Conservation (phyloP, 2,888 invertebrate species). For the Cosmia trapezina region DNA sequence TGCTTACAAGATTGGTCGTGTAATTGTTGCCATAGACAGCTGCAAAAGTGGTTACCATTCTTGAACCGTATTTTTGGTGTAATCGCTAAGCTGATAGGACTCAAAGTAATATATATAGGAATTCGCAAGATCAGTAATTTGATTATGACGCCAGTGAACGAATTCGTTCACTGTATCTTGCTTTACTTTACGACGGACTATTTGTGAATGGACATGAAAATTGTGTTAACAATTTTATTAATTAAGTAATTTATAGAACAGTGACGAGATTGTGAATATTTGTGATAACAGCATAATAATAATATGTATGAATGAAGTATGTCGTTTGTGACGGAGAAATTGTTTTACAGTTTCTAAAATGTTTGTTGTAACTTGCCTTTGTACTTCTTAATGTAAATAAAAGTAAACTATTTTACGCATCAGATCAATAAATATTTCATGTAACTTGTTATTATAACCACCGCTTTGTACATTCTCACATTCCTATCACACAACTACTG, state of each 20-base stretch:
- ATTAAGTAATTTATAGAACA: slow-evolving; percentile 44
- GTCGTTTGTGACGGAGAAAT: background rate
- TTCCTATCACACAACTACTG: slow-evolving; percentile 1
- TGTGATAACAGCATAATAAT: slow-evolving; percentile 55
- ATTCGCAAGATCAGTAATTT: background rate
- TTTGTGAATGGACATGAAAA: slow-evolving; percentile 27
- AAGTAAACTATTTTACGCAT: slow-evolving; percentile 6
- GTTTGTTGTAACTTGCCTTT: slow-evolving; percentile 7
- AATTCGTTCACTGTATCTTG: too few relatives aligned
- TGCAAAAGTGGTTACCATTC: background rate
- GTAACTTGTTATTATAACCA: slow-evolving; percentile 34
- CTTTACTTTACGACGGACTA: background rate
- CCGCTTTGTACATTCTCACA: slow-evolving; percentile 26
- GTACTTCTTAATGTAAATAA: slow-evolving; percentile 25
- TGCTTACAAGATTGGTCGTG: background rate
- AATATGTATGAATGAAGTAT: slow-evolving; percentile 20
- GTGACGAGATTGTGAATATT: slow-evolving; percentile 49
- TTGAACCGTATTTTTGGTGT: background rate
- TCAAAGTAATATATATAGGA: background rate
- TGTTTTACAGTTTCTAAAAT: slow-evolving; percentile 2
- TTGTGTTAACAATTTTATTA: slow-evolving; percentile 29
- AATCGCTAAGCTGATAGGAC: background rate
- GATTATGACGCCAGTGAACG: background rate
- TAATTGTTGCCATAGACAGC: background rate
- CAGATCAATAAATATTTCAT: slow-evolving; percentile 6